These are phyloP conservation scores for Zaprionus taronus DNA, from an alignment of 1,140 invertebrate genomes.

Conservation along the genomic window DNA sequence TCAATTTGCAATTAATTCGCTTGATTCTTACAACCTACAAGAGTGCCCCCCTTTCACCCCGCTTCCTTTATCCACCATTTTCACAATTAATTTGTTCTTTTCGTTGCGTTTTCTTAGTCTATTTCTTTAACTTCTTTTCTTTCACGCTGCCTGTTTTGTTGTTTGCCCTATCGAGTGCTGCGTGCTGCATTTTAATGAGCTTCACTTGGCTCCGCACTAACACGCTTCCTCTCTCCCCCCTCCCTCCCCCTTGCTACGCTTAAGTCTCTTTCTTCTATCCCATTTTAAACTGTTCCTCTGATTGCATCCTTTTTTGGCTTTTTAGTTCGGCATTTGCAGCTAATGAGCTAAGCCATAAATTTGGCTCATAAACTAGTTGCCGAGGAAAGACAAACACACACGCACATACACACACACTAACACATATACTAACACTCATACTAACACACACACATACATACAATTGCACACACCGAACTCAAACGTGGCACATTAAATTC, in stretches of 20 bases:
- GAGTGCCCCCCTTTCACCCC: background rate
- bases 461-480: constrained; percentile 10
- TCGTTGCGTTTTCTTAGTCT: background rate
- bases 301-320: constrained; percentile 19
- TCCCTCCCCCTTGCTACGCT: too few species aligned
- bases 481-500: constrained; percentile 57
- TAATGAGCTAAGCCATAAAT: constrained; percentile 68
- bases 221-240: background rate
- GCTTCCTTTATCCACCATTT: background rate
- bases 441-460: constrained; percentile 9
- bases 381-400: constrained; percentile 34
- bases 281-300: background rate
- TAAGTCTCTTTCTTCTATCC: background rate
- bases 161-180: background rate
- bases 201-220: background rate
- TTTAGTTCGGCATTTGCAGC: constrained; percentile 59
- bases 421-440: too few species aligned
- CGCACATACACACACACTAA: constrained; percentile 8
- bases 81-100: constrained; percentile 1
- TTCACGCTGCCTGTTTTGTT: background rate
- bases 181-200: constrained; percentile 7
- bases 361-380: constrained; percentile 64
- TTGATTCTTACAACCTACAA: background rate
- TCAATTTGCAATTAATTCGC: constrained; percentile 9
- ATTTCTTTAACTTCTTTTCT: background rate